Evolutionary conservation across 2,888 invertebrate species (phyloP).

Genomic region (Papilio gigon): DNA sequence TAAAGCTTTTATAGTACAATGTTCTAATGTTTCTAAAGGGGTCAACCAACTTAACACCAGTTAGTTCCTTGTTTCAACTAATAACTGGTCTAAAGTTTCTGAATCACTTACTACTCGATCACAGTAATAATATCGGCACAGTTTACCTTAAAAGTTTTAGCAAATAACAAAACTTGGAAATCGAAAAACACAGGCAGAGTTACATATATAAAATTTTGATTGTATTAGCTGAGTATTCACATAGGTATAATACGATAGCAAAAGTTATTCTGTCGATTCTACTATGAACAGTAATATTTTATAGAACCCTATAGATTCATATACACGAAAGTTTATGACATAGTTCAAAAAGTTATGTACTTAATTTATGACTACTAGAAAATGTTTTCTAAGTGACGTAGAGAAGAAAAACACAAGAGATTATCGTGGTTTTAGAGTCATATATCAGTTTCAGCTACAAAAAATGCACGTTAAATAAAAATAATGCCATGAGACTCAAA

Average conservation of each 20-base stretch:
- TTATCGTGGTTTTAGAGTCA: too few species aligned
- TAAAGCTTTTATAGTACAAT: neutral
- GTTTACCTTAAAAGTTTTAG: conserved; percentile 11
- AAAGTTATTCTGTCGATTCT: neutral
- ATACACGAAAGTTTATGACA: neutral
- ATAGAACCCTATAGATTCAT: neutral
- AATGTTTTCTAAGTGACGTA: too few species aligned
- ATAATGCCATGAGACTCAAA: too few species aligned
- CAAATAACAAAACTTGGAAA: conserved; percentile 13
- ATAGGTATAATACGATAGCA: neutral
- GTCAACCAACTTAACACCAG: conserved; percentile 29
- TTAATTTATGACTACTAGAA: too few species aligned
- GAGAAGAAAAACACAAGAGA: too few species aligned
- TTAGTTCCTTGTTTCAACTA: conserved; percentile 41
- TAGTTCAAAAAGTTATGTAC: too few species aligned
- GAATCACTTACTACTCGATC: conserved; percentile 29
- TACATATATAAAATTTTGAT: conserved; percentile 11
- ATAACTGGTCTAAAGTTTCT: conserved; percentile 41
- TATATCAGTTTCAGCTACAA: too few species aligned
- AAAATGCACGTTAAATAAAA: too few species aligned
- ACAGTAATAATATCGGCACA: conserved; percentile 20
- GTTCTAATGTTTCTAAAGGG: conserved; percentile 11
- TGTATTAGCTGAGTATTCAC: conserved; percentile 1
- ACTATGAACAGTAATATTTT: neutral
- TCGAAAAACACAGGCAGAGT: conserved; percentile 14